A percentile compares a stretch with the other conserved stretches of the same genome.
Conservation (phyloP, 2,113 vertebrate species). For the Crotalus viridis region DNA sequence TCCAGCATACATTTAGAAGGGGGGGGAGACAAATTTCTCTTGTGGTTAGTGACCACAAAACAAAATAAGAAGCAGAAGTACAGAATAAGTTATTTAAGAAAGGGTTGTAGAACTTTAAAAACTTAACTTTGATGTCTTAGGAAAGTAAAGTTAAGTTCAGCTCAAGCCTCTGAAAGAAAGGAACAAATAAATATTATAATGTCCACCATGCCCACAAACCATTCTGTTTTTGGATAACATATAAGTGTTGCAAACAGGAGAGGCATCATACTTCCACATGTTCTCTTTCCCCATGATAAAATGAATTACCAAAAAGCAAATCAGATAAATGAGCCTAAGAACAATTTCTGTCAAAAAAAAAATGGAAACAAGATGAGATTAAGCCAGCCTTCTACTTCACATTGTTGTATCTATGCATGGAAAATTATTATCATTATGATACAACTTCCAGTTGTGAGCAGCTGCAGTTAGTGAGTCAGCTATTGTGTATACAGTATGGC, state of each 20-base stretch:
- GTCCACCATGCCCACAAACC: slow-evolving; percentile 20
- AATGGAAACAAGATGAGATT: slow-evolving; percentile 26
- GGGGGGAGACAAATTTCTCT: slow-evolving; percentile 76
- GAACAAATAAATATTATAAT: slow-evolving; percentile 44
- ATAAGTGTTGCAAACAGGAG: slow-evolving; percentile 18
- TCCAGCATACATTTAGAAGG: slow-evolving; percentile 64
- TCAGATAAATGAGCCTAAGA: slow-evolving; percentile 35
- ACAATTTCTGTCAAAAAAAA: slow-evolving; percentile 35
- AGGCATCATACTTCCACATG: not conserved
- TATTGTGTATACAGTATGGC: not conserved
- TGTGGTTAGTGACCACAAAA: slow-evolving; percentile 77
- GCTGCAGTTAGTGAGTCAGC: not conserved
- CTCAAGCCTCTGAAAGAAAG: slow-evolving; percentile 29
- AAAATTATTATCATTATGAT: not conserved
- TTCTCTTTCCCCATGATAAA: not conserved
- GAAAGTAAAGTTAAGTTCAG: slow-evolving; percentile 48
- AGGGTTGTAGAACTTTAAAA: slow-evolving; percentile 65
- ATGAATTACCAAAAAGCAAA: slow-evolving; percentile 42
- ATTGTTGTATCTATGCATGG: not conserved
- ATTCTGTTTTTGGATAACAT: slow-evolving; percentile 27
- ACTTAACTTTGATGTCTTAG: slow-evolving; percentile 61
- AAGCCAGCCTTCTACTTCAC: not conserved
- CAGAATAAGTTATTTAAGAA: slow-evolving; percentile 60
- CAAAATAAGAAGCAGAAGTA: slow-evolving; percentile 78
- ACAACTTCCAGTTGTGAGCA: not conserved